These are phyloP conservation scores for Mus caroli DNA, from an alignment of 2,797 vertebrate genomes.

Conservation along the genomic window DNA sequence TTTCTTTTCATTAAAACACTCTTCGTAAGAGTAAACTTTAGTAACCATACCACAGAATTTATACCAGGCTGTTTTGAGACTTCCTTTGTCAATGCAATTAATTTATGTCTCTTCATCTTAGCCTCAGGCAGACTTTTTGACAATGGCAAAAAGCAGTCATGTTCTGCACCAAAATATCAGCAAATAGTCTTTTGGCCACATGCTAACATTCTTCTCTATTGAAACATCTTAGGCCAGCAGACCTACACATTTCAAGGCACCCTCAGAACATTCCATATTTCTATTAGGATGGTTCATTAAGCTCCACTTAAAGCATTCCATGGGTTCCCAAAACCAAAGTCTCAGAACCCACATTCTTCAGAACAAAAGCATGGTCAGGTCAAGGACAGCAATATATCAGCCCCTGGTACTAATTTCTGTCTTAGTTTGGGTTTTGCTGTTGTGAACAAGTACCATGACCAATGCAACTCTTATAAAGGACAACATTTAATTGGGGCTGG, in stretches of 20 bases:
- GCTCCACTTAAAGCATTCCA: neutral
- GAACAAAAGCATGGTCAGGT: neutral
- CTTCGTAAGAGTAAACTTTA: neutral
- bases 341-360: neutral
- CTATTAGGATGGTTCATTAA: no score
- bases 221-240: neutral
- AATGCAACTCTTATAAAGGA: neutral
- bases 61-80: neutral
- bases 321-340: neutral
- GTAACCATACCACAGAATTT: neutral
- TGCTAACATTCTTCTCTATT: neutral
- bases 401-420: neutral
- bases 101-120: neutral
- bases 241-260: no score
- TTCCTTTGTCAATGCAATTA: neutral
- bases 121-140: neutral
- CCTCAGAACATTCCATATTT: no score
- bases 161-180: neutral
- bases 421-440: neutral
- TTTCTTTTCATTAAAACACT: neutral
- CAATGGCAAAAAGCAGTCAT: neutral
- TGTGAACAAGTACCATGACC: neutral
- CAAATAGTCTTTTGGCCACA: neutral
- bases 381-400: neutral
- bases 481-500: neutral